Base-by-base conservation (phyloP, 1,140 invertebrate species). In the Spodoptera litura region DNA sequence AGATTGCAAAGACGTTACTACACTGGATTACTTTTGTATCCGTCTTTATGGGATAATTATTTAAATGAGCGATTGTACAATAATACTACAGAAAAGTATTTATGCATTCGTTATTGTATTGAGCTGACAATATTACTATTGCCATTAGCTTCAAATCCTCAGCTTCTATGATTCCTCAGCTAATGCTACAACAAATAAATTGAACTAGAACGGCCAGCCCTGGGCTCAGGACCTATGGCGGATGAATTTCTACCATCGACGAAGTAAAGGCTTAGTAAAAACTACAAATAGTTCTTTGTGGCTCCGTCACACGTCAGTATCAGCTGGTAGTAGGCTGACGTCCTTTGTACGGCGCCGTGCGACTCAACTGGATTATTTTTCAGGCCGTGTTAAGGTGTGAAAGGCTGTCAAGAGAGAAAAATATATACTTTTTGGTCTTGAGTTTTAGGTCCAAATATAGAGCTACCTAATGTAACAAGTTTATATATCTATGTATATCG, bases 261-360 rank as follows among this genome's bases (percentile, higher is more conserved):
- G 51, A 53, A 25, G 62, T 49, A 49, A 12, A 13, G 58, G 20
- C 44, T 68, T 68, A 25, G 49, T 11, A 51, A 75, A 75, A 75
- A 75, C 73, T 62, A 49, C 73, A 62, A 58, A 61, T 61, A 49
- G 72, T 58, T 52, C 59, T 75, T 62, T 75, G 73, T 75, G 73
- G 20, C 13, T 44, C 25, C 73, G 59, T 62, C 73, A 75, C 9
- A 20, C 58, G 73, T 75, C 73, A 75, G 44, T 49, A 59, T 31
- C 73, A 68, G 64, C 9, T 51, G 59, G 20, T 20, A 20, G 13
- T 35, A 11, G 44, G 51, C 31, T 62, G 64, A 52, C 64, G 64
- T 52, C 64, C 49, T 20, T 13, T 10, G 44, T 20, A 52, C 13
- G 20, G 13, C 53, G n/a, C 51, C 13, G 51, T 5, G 27, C 2